A percentile compares a stretch with the other conserved stretches of the same genome.
Evolutionary conservation across 1,140 invertebrate species (phyloP).

Genomic region (Pseudomyrmex pallidus): DNA sequence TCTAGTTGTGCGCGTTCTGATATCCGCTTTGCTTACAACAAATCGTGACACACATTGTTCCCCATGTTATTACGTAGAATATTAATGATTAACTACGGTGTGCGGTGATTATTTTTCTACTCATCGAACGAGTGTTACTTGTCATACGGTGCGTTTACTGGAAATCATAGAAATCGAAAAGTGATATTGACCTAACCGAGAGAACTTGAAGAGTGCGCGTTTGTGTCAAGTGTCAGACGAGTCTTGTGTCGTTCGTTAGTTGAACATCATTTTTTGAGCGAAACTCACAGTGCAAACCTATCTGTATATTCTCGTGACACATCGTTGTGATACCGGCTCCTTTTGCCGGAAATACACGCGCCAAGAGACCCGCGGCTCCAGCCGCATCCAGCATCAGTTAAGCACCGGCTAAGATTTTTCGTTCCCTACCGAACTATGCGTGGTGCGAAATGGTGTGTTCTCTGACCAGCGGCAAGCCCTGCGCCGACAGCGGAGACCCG

Average conservation of each 20-base stretch:
- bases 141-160: no score
- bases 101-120: slow-evolving; percentile 19
- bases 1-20: slow-evolving; percentile 13
- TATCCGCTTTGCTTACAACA: not conserved
- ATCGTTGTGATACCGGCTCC: no score
- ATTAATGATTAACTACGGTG: slow-evolving; percentile 7
- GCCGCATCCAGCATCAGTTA: slow-evolving; percentile 20
- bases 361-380: slow-evolving; percentile 5
- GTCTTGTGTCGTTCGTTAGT: slow-evolving; percentile 19
- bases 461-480: slow-evolving; percentile 78
- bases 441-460: slow-evolving; percentile 85
- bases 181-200: no score
- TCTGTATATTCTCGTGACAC: no score
- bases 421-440: slow-evolving; percentile 81
- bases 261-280: not conserved
- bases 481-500: slow-evolving; percentile 66
- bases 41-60: not conserved
- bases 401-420: slow-evolving; percentile 62
- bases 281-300: slow-evolving; percentile 3
- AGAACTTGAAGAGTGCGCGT: no score
- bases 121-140: slow-evolving; percentile 27
- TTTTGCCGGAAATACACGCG: not conserved
- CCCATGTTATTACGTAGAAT: slow-evolving; percentile 28
- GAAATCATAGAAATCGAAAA: no score
- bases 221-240: slow-evolving; percentile 12